A percentile compares a stretch with the other conserved stretches of the same genome.
These are phyloP conservation scores for Zosterops lateralis DNA, from an alignment of 2,113 vertebrate species.

Conservation along the genomic window DNA sequence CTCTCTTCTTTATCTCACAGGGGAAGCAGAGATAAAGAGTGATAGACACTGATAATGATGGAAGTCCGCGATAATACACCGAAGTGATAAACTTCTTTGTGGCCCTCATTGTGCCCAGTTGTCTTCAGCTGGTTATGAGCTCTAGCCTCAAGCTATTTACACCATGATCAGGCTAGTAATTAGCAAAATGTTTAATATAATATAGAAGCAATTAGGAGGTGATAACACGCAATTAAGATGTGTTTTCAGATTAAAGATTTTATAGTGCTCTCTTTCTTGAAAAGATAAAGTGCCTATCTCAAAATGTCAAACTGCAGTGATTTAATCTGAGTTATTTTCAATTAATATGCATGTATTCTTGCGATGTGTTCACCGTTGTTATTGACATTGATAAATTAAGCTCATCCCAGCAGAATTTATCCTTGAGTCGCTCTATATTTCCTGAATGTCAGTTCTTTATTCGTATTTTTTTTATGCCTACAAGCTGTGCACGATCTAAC, in stretches of 20 bases:
- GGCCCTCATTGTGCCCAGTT: slow-evolving; percentile 72
- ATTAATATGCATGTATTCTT: slow-evolving; percentile 98
- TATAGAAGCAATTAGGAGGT: slow-evolving; percentile 98
- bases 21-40: slow-evolving; percentile 57
- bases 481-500: slow-evolving; percentile 78
- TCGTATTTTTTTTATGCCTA: slow-evolving; percentile 71
- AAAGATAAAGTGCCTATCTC: slow-evolving; percentile 98
- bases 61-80: slow-evolving; percentile 41
- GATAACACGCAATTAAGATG: slow-evolving; percentile 99
- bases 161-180: slow-evolving; percentile 96
- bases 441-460: slow-evolving; percentile 85
- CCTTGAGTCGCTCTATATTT: slow-evolving; percentile 87
- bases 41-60: slow-evolving; percentile 60
- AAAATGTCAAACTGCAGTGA: slow-evolving; percentile 93
- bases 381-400: slow-evolving; percentile 98
- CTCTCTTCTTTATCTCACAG: slow-evolving; percentile 55
- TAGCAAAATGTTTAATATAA: slow-evolving; percentile 99
- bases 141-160: slow-evolving; percentile 93
- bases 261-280: slow-evolving; percentile 87
- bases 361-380: slow-evolving; percentile 82
- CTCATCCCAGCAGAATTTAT: slow-evolving; percentile 88
- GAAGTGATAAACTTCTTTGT: slow-evolving; percentile 69
- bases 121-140: slow-evolving; percentile 80
- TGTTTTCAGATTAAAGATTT: slow-evolving; percentile 93
- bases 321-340: slow-evolving; percentile 99